phyloP scores from a whole-genome alignment of 2,797 vertebrate genomes.

The Ambastaia sidthimunki region DNA sequence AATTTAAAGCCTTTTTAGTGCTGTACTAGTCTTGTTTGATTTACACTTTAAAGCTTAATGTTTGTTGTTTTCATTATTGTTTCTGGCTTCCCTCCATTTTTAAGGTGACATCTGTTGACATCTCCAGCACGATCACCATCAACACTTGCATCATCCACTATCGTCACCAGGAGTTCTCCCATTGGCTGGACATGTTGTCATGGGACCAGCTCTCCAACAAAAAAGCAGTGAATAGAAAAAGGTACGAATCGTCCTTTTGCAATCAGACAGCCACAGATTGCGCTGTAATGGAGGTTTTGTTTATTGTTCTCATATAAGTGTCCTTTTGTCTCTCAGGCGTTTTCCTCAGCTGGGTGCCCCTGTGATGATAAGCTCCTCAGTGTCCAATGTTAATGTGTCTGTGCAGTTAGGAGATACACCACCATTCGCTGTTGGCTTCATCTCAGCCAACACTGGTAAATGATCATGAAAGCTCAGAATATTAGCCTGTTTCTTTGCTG shows the following conservation, averaged over 20 bases:
- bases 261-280: background rate
- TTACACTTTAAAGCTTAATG: background rate
- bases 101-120: slow-evolving; percentile 91
- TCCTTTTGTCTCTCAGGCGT: slow-evolving; percentile 74
- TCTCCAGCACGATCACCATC: slow-evolving; percentile 85
- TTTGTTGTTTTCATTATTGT: background rate
- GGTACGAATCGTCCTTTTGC: slow-evolving; percentile 59
- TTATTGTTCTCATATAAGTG: slow-evolving; percentile 16
- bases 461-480: background rate
- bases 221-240: slow-evolving; percentile 75
- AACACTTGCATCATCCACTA: slow-evolving; percentile 98
- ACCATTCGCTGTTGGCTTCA: slow-evolving; percentile 93
- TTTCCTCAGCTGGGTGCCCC: slow-evolving; percentile 89
- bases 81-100: background rate
- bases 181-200: slow-evolving; percentile 89
- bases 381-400: slow-evolving; percentile 92
- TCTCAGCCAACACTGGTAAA: slow-evolving; percentile 88
- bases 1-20: background rate
- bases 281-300: background rate
- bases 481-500: background rate
- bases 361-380: slow-evolving; percentile 84
- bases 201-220: slow-evolving; percentile 78
- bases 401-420: slow-evolving; percentile 94
- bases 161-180: slow-evolving; percentile 95
- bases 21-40: background rate